Base-by-base conservation (phyloP, 1,140 invertebrate genomes). In the Drosophila obscura region DNA sequence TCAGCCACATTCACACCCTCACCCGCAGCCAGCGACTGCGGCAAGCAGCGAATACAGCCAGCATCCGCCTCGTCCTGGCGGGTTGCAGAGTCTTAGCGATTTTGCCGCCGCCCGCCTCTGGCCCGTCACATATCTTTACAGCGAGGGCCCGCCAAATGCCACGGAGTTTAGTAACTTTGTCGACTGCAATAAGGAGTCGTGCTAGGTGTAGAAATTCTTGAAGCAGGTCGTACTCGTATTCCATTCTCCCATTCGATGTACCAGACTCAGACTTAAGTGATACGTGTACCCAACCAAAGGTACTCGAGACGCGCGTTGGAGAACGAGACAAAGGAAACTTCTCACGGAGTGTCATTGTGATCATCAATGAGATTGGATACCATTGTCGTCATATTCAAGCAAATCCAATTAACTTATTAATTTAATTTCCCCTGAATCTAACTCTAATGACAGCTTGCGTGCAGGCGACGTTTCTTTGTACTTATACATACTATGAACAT, bases 101-200 rank as follows among this genome's bases (percentile, higher is more conserved):
- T 90, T 92, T 45, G 77, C 91, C 2, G 83, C 91, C n/a, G 92
- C 93, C 4, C 90, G 94, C 46, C 93, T 94, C 62, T 95, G 95
- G 94, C 95, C 95, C 0, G 93, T 95, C 11, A 94, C 93, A 4
- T 95, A 95, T 87, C 90, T 95, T 4, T 95, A 95, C 68, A 93
- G 93, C 69, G 93, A 94, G 76, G 93, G 93, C 15, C 95, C 95
- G 13, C 94, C 94, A 7, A 93, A 94, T 66, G 80, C 90, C 28
- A 92, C 91, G 15, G 91, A 92, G 53, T 82, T 91, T 65, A 92
- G 91, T 69, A 92, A 92, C 79, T 91, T 92, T 52, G 91, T 92
- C 59, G 91, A 92, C 74, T 92, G 91, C 78, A 92, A 90, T 67
- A 92, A 91, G 77, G 91, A 92, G 64, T 80, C 75, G 46, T 92